Evolutionary conservation across 2,113 vertebrate species (phyloP), one percentile per base, ranked within the genome.

Genomic region (Apaloderma vittatum): DNA sequence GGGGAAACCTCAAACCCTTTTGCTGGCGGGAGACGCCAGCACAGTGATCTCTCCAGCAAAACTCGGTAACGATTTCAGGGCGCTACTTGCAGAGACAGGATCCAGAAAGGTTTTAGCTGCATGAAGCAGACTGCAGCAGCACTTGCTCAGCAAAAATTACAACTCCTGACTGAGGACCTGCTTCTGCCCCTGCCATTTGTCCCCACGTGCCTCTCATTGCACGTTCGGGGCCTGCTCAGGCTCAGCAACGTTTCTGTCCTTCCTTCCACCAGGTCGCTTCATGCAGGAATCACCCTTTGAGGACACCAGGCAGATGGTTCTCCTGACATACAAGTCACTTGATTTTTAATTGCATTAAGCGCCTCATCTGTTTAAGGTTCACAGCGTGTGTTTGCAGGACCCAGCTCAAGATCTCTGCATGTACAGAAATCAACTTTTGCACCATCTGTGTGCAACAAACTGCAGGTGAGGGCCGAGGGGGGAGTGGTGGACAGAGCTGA

Each of bases 401-500:
- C 21, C n/a, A 15, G n/a, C 9, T 20, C 7, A 19, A 37, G 63
- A 46, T 11, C 24, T 32, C 5, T 32, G 22, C 18, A 1, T 2
- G 26, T 37, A 30, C 23, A 21, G 46, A n/a, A 45, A 2, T 2
- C 27, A 15, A 3, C n/a, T 8, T 45, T 19, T 8, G 40, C 7
- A 40, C 17, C 0, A 18, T 27, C 5, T 10, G 23, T 4, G 48
- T 0, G 18, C 1, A 5, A 22, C 32, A 5, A 3, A 34, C 55
- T 15, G 55, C 29, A 14, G 37, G 29, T 23, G 49, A 34, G 11
- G 43, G 17, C 49, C 1, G 3, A 29, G 29, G 24, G 11, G 21
- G 29, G 3, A 3, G 29, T 1, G 1, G 27, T 3, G 3, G n/a
- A 12, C 8, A 6, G 2, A 40, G 57, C 19, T 21, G 12, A n/a